Evolutionary conservation across 2,888 invertebrate species (phyloP).

Genomic region (Sericinus montela): DNA sequence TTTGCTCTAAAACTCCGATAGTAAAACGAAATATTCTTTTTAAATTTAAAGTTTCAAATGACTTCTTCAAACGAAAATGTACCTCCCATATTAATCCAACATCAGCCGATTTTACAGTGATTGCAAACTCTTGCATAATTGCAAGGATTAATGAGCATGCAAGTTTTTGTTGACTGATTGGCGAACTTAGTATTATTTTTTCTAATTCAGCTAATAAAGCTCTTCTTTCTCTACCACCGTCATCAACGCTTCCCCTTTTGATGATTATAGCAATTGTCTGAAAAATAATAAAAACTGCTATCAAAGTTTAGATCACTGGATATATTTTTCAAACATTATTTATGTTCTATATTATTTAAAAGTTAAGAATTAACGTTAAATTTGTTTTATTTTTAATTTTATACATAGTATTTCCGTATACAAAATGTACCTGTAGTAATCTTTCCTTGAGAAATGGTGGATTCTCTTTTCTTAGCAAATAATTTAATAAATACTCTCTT

Average conservation of each 20-base stretch:
- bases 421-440: slow-evolving; percentile 80
- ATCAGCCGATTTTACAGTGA: slow-evolving; percentile 90
- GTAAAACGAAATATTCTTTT: slow-evolving; percentile 85
- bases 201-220: slow-evolving; percentile 86
- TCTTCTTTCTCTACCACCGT: slow-evolving; percentile 83
- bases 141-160: slow-evolving; percentile 91
- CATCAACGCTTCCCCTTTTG: slow-evolving; percentile 89
- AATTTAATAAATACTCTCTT: slow-evolving; percentile 88
- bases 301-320: too few relatives aligned
- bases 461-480: slow-evolving; percentile 83
- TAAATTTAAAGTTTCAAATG: slow-evolving; percentile 90
- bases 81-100: slow-evolving; percentile 93
- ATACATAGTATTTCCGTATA: too few relatives aligned
- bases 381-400: too few relatives aligned
- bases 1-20: slow-evolving; percentile 65
- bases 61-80: slow-evolving; percentile 89
- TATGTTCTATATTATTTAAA: too few relatives aligned
- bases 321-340: too few relatives aligned
- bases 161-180: slow-evolving; percentile 86
- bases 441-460: slow-evolving; percentile 88
- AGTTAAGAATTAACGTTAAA: too few relatives aligned
- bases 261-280: slow-evolving; percentile 92
- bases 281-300: slow-evolving; percentile 26
- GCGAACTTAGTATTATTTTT: slow-evolving; percentile 88
- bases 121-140: slow-evolving; percentile 93